Percentiles rank a stretch among this genome's conserved stretches.
These are phyloP conservation scores for Leptogaster cylindrica DNA, from an alignment of 2,888 invertebrate species.

Conservation along the genomic window DNA sequence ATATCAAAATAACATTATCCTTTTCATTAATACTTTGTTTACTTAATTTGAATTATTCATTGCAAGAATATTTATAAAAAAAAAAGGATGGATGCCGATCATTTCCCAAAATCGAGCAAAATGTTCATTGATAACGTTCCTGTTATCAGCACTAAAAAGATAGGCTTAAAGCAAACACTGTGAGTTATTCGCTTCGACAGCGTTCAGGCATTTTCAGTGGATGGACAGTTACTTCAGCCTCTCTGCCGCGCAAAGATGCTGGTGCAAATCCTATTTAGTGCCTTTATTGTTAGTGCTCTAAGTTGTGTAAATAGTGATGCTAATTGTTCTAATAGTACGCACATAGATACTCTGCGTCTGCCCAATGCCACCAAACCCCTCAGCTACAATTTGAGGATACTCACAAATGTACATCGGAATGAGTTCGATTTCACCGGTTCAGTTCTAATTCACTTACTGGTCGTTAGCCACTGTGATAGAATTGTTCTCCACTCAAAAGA, in stretches of 20 bases:
- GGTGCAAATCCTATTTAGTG: background rate
- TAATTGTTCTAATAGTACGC: background rate
- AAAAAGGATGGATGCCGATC: too few species aligned
- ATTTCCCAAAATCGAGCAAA: too few species aligned
- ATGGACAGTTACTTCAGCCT: slow-evolving; percentile 11
- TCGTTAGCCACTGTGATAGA: background rate
- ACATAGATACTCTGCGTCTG: background rate
- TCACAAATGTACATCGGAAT: slow-evolving; percentile 7
- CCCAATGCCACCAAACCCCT: slow-evolving; percentile 11
- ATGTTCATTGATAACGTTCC: too few species aligned
- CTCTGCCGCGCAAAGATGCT: slow-evolving; percentile 9
- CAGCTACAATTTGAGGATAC: slow-evolving; percentile 2
- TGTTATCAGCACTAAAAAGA: too few species aligned
- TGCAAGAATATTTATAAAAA: too few species aligned
- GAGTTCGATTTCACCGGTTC: slow-evolving; percentile 3
- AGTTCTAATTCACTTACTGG: background rate
- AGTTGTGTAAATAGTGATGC: background rate
- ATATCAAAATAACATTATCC: too few species aligned
- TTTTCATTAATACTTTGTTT: too few species aligned
- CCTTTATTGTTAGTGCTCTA: background rate
- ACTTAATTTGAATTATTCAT: too few species aligned
- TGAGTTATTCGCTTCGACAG: too few species aligned
- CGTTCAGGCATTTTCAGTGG: too few species aligned
- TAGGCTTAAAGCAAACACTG: too few species aligned
- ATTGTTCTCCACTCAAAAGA: slow-evolving; percentile 6